Conservation (phyloP, 2,888 invertebrate species). For the Priapulus caudatus region DNA sequence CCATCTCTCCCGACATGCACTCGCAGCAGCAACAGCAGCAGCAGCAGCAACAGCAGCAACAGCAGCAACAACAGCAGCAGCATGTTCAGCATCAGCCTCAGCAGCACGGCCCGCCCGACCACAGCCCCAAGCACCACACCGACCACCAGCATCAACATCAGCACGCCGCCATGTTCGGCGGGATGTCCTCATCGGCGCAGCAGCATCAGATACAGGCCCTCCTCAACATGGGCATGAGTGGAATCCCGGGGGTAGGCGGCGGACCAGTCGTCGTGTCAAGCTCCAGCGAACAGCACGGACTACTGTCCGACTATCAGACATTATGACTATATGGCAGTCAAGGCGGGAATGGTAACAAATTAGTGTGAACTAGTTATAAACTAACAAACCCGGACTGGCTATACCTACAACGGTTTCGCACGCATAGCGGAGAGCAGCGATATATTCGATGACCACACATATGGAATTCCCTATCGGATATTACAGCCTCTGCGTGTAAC, state of each 20-base stretch:
- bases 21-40: conserved; percentile 19
- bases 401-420: too few species aligned
- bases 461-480: too few species aligned
- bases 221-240: not conserved
- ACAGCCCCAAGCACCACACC: not conserved
- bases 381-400: not conserved
- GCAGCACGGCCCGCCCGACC: conserved; percentile 5
- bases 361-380: not conserved
- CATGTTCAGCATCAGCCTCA: conserved; percentile 5
- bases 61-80: conserved; percentile 8
- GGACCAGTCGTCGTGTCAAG: not conserved
- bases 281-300: not conserved
- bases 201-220: conserved; percentile 1
- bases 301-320: not conserved
- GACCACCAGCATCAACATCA: not conserved
- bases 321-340: conserved; percentile 1
- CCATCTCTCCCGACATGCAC: not conserved
- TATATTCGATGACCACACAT: too few species aligned
- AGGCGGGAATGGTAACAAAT: not conserved
- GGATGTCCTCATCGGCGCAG: not conserved
- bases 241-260: not conserved
- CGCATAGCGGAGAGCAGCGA: too few species aligned
- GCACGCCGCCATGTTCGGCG: not conserved
- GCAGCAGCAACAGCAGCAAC: conserved; percentile 13
- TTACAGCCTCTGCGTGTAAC: too few species aligned